Conservation (phyloP, 2,113 vertebrate genomes). For the Barnardius zonarius region DNA sequence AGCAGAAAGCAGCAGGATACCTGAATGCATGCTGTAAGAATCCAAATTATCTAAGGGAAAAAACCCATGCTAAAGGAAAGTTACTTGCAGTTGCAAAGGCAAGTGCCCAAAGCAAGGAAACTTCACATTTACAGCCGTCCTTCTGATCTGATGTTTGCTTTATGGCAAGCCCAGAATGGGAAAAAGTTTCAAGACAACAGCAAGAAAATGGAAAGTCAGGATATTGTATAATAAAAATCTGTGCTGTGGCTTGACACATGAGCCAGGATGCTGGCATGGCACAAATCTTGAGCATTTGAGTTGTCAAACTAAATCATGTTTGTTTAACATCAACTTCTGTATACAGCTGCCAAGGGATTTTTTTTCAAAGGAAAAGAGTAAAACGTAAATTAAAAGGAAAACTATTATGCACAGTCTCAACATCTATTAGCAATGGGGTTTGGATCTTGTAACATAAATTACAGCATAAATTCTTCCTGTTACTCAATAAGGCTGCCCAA, state of each 20-base stretch:
- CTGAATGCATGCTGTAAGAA: neutral
- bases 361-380: neutral
- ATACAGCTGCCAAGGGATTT: neutral
- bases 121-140: neutral
- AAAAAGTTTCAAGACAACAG: neutral
- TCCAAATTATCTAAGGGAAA: neutral
- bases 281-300: neutral
- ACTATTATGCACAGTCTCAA: neutral
- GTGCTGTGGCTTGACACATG: neutral
- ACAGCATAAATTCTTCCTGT: neutral
- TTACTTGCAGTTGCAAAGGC: neutral
- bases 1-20: slow-evolving; percentile 15
- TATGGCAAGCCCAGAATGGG: neutral
- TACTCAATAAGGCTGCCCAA: neutral
- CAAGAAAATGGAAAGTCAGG: neutral
- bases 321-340: neutral
- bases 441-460: neutral
- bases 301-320: neutral
- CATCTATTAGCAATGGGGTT: neutral
- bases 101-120: neutral
- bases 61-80: neutral
- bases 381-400: neutral
- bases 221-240: neutral
- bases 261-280: neutral
- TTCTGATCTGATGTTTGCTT: neutral